Evolutionary conservation across 1,140 invertebrate genomes (phyloP).

Genomic region (Brevipalpus yothersi): DNA sequence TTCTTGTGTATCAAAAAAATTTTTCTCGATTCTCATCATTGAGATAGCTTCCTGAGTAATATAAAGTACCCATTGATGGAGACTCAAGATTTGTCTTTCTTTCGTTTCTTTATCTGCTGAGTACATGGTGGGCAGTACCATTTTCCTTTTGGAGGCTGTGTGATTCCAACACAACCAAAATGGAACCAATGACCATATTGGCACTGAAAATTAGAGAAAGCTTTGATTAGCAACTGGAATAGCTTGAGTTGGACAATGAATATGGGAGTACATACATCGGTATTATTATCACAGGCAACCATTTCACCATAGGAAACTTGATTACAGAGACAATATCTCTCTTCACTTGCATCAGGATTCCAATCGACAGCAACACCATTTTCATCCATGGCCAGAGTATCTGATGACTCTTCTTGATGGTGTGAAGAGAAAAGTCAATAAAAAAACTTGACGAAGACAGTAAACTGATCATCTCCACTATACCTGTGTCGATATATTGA

Average conservation of each 20-base stretch:
- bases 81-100: background rate
- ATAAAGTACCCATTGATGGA: too few relatives aligned
- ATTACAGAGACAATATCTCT: conserved; percentile 88
- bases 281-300: conserved; percentile 92
- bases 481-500: conserved; percentile 4
- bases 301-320: conserved; percentile 96
- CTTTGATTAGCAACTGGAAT: background rate
- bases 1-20: too few relatives aligned
- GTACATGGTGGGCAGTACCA: conserved; percentile 88
- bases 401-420: conserved; percentile 22
- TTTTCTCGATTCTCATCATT: too few relatives aligned
- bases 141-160: conserved; percentile 83
- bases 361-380: conserved; percentile 24
- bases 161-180: conserved; percentile 86
- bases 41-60: background rate
- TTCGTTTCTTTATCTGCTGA: background rate
- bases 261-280: background rate
- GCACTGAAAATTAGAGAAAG: conserved; percentile 35
- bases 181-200: conserved; percentile 89
- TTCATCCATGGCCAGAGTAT: conserved; percentile 18
- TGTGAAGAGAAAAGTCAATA: background rate
- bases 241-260: conserved; percentile 1
- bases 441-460: background rate
- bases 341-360: conserved; percentile 35
- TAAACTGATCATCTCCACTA: background rate